A percentile compares a stretch with the other conserved stretches of the same genome.
These are phyloP conservation scores for Volucella inanis DNA, from an alignment of 2,888 invertebrate genomes.

Conservation along the genomic window DNA sequence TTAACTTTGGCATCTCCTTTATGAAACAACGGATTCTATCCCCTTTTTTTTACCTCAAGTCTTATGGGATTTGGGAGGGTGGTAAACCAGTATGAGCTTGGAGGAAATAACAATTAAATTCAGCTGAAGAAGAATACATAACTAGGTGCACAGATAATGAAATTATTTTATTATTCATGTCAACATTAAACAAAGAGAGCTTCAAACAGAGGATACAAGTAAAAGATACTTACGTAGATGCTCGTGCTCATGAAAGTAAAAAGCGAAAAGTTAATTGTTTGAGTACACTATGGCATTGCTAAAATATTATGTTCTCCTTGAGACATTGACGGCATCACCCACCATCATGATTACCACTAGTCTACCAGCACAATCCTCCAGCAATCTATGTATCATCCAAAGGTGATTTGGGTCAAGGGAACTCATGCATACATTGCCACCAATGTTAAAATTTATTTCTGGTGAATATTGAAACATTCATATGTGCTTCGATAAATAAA, in stretches of 20 bases:
- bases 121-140: conserved; percentile 19
- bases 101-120: background rate
- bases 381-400: conserved; percentile 37
- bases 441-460: conserved; percentile 64
- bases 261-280: conserved; percentile 40
- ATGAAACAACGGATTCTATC: conserved; percentile 1
- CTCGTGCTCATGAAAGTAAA: background rate
- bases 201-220: conserved; percentile 2
- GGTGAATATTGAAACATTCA: conserved; percentile 68
- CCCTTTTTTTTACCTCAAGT: background rate
- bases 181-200: conserved; percentile 25
- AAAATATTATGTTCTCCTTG: conserved; percentile 6
- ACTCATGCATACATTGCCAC: conserved; percentile 49
- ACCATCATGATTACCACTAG: too few relatives aligned
- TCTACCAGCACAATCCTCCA: background rate
- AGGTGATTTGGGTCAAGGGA: conserved; percentile 70
- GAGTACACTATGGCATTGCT: background rate
- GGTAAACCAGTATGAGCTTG: background rate
- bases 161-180: conserved; percentile 54
- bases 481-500: conserved; percentile 32
- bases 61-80: background rate
- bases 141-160: conserved; percentile 17
- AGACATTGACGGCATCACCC: background rate
- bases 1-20: conserved; percentile 20
- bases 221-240: background rate